phyloP scores from a whole-genome alignment of 23 tunicate genomes.

The Corella eumyota region DNA sequence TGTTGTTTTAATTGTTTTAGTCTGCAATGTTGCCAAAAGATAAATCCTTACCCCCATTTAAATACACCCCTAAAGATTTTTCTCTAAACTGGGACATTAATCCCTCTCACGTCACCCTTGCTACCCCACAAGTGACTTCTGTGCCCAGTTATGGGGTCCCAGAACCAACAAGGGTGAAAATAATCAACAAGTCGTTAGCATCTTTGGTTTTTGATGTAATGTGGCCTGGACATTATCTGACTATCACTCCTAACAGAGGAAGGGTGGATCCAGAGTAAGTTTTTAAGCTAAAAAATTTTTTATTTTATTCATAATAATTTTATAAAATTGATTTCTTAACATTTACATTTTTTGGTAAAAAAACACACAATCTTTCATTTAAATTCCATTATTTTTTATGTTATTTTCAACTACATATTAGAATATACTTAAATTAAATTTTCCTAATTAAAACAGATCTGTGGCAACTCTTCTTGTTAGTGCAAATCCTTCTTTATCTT shows the following conservation, averaged over 20 bases:
- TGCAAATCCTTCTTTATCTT: conserved; percentile 67
- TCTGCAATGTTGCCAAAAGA: no score
- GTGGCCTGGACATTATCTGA: conserved; percentile 83
- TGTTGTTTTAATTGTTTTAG: no score
- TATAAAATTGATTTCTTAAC: neutral
- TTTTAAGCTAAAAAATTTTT: neutral
- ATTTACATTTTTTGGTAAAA: neutral
- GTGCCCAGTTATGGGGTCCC: conserved; percentile 11
- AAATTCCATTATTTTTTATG: no score
- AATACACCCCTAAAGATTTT: neutral
- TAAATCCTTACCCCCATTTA: no score
- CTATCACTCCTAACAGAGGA: conserved; percentile 75
- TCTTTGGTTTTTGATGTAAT: conserved; percentile 49
- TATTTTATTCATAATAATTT: neutral
- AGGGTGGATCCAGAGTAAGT: conserved; percentile 81
- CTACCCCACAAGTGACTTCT: conserved; percentile 9
- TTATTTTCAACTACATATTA: no score
- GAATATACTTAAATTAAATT: neutral
- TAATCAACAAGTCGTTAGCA: conserved; percentile 44
- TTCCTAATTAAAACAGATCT: conserved; percentile 43
- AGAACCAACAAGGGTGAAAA: conserved; percentile 33
- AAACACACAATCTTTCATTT: no score
- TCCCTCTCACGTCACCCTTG: conserved; percentile 49
- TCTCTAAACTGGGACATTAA: conserved; percentile 36
- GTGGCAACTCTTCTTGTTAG: conserved; percentile 38